phyloP scores from a whole-genome alignment of 2,797 vertebrate species.

The Myotis vivesi region DNA sequence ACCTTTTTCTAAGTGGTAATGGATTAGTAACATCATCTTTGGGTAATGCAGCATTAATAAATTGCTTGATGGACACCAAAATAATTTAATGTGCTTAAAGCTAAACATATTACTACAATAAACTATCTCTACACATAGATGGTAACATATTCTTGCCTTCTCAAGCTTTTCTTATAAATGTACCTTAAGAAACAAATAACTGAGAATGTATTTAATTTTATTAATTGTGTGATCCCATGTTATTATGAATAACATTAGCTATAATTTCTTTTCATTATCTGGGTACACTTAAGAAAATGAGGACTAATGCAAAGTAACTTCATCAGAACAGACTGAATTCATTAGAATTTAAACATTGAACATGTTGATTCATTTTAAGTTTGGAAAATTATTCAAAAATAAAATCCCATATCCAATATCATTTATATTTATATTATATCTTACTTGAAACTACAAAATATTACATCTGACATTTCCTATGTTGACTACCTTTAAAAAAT shows the following conservation, averaged over 20 bases:
- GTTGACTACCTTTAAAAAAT: not conserved
- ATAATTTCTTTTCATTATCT: not conserved
- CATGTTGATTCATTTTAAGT: not conserved
- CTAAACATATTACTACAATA: not conserved
- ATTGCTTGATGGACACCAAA: not conserved
- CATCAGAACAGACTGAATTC: not conserved
- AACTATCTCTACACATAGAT: not conserved
- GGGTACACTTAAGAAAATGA: not conserved
- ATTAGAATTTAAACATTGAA: not conserved
- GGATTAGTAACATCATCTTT: not conserved
- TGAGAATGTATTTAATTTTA: not conserved
- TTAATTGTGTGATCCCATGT: not conserved
- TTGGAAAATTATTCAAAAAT: slow-evolving; percentile 47
- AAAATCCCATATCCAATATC: not conserved
- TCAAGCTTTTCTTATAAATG: not conserved
- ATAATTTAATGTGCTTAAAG: not conserved
- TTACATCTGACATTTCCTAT: not conserved
- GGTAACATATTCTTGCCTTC: not conserved
- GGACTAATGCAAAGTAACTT: not conserved
- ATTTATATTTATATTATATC: slow-evolving; percentile 18
- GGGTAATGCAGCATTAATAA: not conserved
- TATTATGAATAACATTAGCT: not conserved
- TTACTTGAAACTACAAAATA: not conserved
- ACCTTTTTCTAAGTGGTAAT: not conserved
- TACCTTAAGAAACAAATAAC: not conserved